A percentile compares a stretch with the other conserved stretches of the same genome.
phyloP scores from a whole-genome alignment of 2,797 vertebrate genomes.

The Gadopsis marmoratus region DNA sequence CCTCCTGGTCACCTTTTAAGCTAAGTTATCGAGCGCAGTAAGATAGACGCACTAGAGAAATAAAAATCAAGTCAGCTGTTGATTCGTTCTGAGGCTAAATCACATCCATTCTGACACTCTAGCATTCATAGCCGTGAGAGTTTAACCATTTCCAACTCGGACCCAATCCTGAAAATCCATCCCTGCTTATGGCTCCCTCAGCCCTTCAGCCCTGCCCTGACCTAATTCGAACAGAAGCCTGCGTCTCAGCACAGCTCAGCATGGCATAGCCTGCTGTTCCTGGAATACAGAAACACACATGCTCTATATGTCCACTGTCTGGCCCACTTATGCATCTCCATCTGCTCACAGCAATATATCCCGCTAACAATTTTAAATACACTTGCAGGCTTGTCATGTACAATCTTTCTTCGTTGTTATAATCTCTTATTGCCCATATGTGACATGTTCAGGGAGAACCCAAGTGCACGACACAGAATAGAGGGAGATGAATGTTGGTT shows the following conservation, averaged over 20 bases:
- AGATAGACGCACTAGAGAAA: constrained; percentile 7
- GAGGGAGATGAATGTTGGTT: no score
- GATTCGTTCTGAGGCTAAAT: constrained; percentile 18
- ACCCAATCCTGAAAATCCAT: constrained; percentile 62
- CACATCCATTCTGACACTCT: background rate
- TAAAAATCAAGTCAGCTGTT: background rate
- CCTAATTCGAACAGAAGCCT: constrained; percentile 78
- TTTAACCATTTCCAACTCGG: constrained; percentile 35
- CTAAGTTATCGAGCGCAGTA: background rate
- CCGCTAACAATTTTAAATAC: constrained; percentile 44
- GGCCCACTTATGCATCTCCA: constrained; percentile 70
- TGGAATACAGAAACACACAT: constrained; percentile 52
- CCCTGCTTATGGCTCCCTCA: constrained; percentile 65
- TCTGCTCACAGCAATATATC: constrained; percentile 63
- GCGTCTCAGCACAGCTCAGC: constrained; percentile 76
- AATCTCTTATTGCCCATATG: constrained; percentile 39
- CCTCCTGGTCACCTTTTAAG: background rate
- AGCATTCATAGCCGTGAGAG: background rate
- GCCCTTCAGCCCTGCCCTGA: constrained; percentile 76
- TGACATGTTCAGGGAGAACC: no score
- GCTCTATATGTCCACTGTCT: constrained; percentile 51
- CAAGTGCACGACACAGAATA: no score
- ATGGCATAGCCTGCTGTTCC: constrained; percentile 69
- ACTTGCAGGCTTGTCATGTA: constrained; percentile 46
- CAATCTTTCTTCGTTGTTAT: constrained; percentile 45